These are phyloP conservation scores for Drosophila gaucha DNA, from an alignment of 2,888 invertebrate species.

Conservation along the genomic window DNA sequence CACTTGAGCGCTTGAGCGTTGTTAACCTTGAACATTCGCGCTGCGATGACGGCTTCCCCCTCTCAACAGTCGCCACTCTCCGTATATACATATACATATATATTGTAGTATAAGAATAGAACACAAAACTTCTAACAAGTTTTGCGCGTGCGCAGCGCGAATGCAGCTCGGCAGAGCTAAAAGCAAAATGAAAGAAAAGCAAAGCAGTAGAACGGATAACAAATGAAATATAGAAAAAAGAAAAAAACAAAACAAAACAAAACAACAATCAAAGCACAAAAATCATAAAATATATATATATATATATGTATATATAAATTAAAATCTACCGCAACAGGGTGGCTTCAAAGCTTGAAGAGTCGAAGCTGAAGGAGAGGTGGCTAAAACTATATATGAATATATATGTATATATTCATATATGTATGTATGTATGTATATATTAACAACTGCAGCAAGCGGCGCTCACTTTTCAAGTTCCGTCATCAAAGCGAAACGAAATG, in stretches of 20 bases:
- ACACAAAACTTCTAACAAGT: conserved; percentile 62
- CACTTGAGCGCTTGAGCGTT: conserved; percentile 48
- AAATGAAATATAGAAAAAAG: conserved; percentile 37
- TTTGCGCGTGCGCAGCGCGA: conserved; percentile 68
- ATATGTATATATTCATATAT: background rate
- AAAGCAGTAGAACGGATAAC: conserved; percentile 31
- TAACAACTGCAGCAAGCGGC: conserved; percentile 1
- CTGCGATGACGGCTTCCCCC: conserved; percentile 30
- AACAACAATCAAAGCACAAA: conserved; percentile 20
- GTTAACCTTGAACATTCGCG: conserved; percentile 62
- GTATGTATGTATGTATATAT: background rate
- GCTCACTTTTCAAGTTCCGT: conserved; percentile 47
- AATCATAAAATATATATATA: conserved; percentile 15
- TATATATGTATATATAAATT: background rate
- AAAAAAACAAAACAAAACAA: conserved; percentile 19
- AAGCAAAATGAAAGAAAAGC: conserved; percentile 42
- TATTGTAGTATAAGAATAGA: conserved; percentile 41
- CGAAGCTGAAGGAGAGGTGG: conserved; percentile 1
- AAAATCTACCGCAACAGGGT: conserved; percentile 35
- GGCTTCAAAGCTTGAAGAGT: conserved; percentile 26
- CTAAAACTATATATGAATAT: background rate
- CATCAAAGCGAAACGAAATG: conserved; percentile 48
- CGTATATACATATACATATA: background rate
- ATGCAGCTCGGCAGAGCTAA: conserved; percentile 44
- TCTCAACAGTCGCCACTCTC: conserved; percentile 1